Evolutionary conservation across 2,888 invertebrate species (phyloP), one percentile per base, ranked within the genome.

Genomic region (Drosophila acutilabella): DNA sequence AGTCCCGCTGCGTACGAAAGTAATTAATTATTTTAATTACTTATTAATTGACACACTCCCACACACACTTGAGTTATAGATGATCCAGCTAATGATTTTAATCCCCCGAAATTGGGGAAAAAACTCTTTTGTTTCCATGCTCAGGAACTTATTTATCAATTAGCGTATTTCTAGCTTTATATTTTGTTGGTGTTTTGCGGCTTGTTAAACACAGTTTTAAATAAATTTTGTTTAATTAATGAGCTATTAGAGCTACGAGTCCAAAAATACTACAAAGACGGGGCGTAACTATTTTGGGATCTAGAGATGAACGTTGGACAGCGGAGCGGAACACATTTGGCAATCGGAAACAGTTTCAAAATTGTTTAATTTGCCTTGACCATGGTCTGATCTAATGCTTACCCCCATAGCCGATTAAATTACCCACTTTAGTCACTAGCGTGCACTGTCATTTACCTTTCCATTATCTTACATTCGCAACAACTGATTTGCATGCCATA

Each of bases 21-120:
- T 84, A 73, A 87, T 83, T 83, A 78, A 83, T 87, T 76, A 72
- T 64, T 61, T 71, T 74, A 87, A 75, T 89, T 75, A 70, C 42
- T 70, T 59, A 80, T 78, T 78, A 74, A 84, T 71, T 71, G 68
- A 67, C 76, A 52, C 51, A 56, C 44, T 41, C 64, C 57, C 64
- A 51, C 77, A 65, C 60, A 65, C 42, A 38, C 50, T 13, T 36
- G 23, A 40, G 45, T 14, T 33, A 38, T 38, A 38, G 44, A 23
- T 14, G 33, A 50, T 62, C 42, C 64, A 50, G 14, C 52, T 38
- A 30, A n/a, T 38, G 30, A 18, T 54, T 57, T 30, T 42, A 11
- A 13, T n/a, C 18, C 10, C 44, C 18, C 18, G 2, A 36, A 50
- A 8, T 2, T 16, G 23, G 6, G 23, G 23, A 50, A 13, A 23